Evolutionary conservation across 2,797 vertebrate species (phyloP).

Genomic region (Pseudochaenichthys georgianus): DNA sequence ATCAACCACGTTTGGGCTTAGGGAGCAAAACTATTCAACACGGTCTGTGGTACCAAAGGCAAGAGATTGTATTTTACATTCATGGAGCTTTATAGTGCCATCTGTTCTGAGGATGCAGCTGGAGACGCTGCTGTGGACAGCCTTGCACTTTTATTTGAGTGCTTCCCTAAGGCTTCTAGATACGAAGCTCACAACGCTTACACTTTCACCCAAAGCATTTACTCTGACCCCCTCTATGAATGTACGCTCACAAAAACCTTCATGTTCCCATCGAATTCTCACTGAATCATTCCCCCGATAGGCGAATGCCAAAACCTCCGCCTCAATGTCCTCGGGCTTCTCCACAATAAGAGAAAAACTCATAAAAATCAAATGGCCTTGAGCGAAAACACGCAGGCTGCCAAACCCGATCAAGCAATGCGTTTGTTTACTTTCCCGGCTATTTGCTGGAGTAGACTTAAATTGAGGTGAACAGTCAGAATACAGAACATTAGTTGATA

Average conservation of each 20-base stretch:
- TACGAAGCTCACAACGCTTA: neutral
- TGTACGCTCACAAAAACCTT: constrained; percentile 16
- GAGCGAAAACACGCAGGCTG: constrained; percentile 39
- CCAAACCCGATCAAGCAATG: constrained; percentile 59
- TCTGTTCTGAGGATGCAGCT: neutral
- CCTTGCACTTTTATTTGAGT: neutral
- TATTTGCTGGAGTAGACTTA: constrained; percentile 37
- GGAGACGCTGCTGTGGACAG: neutral
- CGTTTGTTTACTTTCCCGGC: constrained; percentile 53
- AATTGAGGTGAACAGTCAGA: constrained; percentile 46
- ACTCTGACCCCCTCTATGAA: neutral
- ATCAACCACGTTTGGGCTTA: constrained; percentile 34
- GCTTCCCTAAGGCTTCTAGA: neutral
- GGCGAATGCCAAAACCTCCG: neutral
- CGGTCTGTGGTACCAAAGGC: constrained; percentile 16
- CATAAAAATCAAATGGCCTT: constrained; percentile 38
- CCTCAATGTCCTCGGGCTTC: neutral
- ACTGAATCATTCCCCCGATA: neutral
- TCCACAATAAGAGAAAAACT: constrained; percentile 8
- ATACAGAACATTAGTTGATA: constrained; percentile 25
- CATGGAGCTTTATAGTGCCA: constrained; percentile 12
- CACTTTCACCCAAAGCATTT: neutral
- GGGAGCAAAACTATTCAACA: neutral
- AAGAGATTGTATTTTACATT: constrained; percentile 18
- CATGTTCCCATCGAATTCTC: neutral